Base-by-base conservation (phyloP, 2,797 vertebrate genomes). In the Salarias fasciatus region DNA sequence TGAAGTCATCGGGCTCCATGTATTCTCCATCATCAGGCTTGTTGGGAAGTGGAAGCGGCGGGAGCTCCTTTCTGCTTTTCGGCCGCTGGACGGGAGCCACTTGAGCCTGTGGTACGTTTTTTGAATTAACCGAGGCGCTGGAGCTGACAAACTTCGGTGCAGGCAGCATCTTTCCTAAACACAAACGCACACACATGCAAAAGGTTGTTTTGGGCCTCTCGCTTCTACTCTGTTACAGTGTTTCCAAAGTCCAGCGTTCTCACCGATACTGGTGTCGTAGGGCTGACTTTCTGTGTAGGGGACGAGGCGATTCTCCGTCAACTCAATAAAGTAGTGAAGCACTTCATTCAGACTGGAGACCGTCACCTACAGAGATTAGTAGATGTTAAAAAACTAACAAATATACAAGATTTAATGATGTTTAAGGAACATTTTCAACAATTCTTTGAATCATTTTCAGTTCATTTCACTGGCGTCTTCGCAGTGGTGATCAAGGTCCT, bases 221-320 rank as follows among this genome's bases (percentile, higher is more conserved):
- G 6, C 5, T 11, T 29, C 11, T 13, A 8, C 6, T 28, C 1
- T 3, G 8, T 15, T 5, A 12, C 36, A 12, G 5, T 12, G 3
- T 46, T 36, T 46, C 11, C 44, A 8, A 43, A 37, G 35, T 2
- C 55, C 31, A 1, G 31, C 4, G 24, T 4, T 54, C 87, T 90
- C 45, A 92, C 91, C 80, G 0, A 92, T 77, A 11, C 2, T 4
- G 15, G 69, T 84, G 55, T 89, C 73, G 1, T 92, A 92, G 47
- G 55, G 30, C 28, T 85, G 67, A 53, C 76, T 60, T 0, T 3
- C 3, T 14, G 24, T 0, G 50, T 80, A 92, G 28, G 90, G 90
- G 11, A 30, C 11, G 8, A 90, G 76, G 9, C 68, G 63, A 35
- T 79, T 58, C 35, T 79, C 70, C 3, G 85, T 89, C 69, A 77